phyloP scores from a whole-genome alignment of 2,797 vertebrate genomes.

The Hemitrygon akajei region DNA sequence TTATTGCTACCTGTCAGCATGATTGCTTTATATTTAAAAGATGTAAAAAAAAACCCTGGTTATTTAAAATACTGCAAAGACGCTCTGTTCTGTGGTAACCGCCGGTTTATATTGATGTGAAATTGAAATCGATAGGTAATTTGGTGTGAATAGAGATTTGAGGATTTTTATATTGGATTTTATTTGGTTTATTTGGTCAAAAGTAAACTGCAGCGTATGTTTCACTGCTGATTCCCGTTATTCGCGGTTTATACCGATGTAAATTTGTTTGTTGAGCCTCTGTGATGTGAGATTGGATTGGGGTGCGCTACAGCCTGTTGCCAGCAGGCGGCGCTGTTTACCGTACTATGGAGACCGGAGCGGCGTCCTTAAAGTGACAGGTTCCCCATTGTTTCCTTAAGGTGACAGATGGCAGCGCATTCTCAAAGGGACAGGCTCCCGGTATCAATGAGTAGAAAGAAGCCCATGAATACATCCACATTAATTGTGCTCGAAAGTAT shows the following conservation, averaged over 20 bases:
- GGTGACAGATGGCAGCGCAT: background rate
- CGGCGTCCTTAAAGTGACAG: background rate
- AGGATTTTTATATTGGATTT: background rate
- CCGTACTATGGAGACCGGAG: background rate
- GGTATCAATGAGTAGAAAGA: background rate
- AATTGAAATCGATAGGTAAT: background rate
- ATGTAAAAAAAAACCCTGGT: background rate
- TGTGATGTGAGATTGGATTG: background rate
- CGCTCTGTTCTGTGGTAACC: background rate
- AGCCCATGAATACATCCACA: background rate
- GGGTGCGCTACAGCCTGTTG: background rate
- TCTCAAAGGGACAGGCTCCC: background rate
- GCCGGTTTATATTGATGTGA: background rate
- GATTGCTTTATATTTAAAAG: background rate
- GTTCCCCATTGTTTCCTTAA: background rate
- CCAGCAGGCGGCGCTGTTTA: background rate
- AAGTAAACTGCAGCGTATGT: background rate
- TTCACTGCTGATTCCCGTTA: background rate
- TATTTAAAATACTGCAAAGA: background rate
- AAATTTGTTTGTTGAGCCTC: background rate
- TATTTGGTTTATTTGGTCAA: background rate
- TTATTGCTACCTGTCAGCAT: background rate
- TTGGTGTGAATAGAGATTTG: background rate
- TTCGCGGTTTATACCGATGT: background rate
- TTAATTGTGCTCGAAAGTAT: background rate